Evolutionary conservation across 53 echinoderm and acorn worm species (phyloP).

Genomic region (Echinarachnius parma): DNA sequence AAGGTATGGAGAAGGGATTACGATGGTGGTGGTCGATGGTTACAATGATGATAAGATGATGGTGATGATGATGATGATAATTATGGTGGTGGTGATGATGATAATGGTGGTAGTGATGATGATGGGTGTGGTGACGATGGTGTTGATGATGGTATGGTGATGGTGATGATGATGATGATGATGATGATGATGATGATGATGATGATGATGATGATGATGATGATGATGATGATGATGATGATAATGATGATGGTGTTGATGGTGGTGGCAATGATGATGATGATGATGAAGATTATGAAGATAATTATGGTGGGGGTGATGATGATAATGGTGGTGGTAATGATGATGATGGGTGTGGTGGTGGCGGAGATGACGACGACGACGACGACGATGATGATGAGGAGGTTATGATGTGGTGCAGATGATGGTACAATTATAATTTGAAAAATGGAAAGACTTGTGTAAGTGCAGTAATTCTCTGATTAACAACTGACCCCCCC

Average conservation of each 20-base stretch:
- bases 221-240: conserved; percentile 10
- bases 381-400: too few relatives aligned
- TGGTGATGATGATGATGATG: background rate
- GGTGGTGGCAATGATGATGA: background rate
- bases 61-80: background rate
- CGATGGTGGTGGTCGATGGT: too few relatives aligned
- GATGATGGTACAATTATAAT: too few relatives aligned
- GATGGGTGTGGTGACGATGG: background rate
- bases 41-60: too few relatives aligned
- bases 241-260: conserved; percentile 1
- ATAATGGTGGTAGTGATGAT: too few relatives aligned
- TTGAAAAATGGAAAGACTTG: too few relatives aligned
- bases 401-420: too few relatives aligned
- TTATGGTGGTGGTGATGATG: background rate
- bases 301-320: background rate
- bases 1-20: too few relatives aligned
- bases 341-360: too few relatives aligned
- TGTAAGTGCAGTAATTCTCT: too few relatives aligned
- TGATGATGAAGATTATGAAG: background rate
- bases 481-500: too few relatives aligned
- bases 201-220: conserved; percentile 7
- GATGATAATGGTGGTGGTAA: background rate
- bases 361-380: too few relatives aligned
- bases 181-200: conserved; percentile 3
- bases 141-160: conserved; percentile 10